Conservation (phyloP, 2,797 vertebrate genomes). For the Furcifer pardalis region DNA sequence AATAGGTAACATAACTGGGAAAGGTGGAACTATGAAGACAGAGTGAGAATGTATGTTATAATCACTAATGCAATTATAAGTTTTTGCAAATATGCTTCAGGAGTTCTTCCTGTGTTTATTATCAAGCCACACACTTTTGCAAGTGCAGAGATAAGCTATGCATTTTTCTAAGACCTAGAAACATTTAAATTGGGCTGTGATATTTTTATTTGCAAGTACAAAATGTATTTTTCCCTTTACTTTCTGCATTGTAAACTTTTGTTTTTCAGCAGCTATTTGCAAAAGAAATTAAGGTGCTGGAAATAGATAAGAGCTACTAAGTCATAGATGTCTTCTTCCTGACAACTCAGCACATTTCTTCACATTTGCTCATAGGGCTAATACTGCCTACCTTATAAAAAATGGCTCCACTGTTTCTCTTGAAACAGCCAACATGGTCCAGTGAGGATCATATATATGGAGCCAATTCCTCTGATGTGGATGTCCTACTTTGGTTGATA, state of each 20-base stretch:
- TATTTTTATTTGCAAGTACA: background rate
- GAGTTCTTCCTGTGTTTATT: background rate
- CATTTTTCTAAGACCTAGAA: background rate
- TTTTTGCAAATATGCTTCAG: background rate
- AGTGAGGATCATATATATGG: too few species aligned
- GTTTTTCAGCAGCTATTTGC: background rate
- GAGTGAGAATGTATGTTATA: background rate
- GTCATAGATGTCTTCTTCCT: background rate
- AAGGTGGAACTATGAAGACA: background rate
- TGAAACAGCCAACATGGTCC: background rate
- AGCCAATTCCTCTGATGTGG: too few species aligned
- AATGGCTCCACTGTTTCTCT: background rate
- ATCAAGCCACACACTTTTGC: background rate
- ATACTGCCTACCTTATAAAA: background rate
- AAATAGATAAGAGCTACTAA: slow-evolving; percentile 3
- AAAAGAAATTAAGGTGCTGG: slow-evolving; percentile 1
- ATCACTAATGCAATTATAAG: background rate
- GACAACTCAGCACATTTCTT: slow-evolving; percentile 41
- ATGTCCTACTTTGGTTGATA: too few species aligned
- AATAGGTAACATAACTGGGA: accelerated
- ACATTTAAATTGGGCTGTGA: background rate
- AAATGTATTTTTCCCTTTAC: background rate
- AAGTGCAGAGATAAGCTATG: background rate
- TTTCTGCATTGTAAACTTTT: slow-evolving; percentile 13
- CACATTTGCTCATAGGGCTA: slow-evolving; percentile 15